phyloP scores from a whole-genome alignment of 2,113 vertebrate genomes.

The Ctenomys sociabilis region DNA sequence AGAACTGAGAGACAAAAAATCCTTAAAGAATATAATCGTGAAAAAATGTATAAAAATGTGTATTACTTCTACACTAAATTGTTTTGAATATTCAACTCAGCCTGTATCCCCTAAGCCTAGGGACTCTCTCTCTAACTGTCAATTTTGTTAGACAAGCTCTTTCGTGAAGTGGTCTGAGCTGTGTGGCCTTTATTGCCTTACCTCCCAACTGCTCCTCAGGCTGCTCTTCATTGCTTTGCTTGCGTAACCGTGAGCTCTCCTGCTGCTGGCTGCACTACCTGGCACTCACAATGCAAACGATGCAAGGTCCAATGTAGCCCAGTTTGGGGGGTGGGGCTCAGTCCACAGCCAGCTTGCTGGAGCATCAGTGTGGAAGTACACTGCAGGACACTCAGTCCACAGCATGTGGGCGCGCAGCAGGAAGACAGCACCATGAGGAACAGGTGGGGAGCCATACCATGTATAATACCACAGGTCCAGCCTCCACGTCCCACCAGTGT shows the following conservation, averaged over 20 bases:
- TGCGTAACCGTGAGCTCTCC: not conserved
- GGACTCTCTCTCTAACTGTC: not conserved
- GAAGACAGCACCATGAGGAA: not conserved
- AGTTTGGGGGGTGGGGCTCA: not conserved
- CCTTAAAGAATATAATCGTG: not conserved
- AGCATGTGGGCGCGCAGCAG: not conserved
- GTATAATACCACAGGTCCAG: not conserved
- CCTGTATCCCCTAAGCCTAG: not conserved
- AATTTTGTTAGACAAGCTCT: not conserved
- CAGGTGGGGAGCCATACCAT: not conserved
- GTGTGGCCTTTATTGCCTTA: not conserved
- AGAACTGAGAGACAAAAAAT: not conserved
- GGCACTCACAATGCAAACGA: not conserved
- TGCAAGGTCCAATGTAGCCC: not conserved
- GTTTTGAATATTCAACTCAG: not conserved
- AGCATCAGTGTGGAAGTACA: not conserved
- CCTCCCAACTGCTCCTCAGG: not conserved
- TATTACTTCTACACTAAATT: not conserved
- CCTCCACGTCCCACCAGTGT: not conserved
- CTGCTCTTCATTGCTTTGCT: not conserved
- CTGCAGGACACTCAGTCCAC: not conserved
- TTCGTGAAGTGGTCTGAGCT: not conserved
- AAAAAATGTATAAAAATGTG: constrained; percentile 11
- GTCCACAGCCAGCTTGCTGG: not conserved
- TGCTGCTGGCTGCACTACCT: not conserved